Evolutionary conservation across 2,797 vertebrate genomes (phyloP), one percentile per base, ranked within the genome.

Genomic region (Acrocephalus scirpaceus): DNA sequence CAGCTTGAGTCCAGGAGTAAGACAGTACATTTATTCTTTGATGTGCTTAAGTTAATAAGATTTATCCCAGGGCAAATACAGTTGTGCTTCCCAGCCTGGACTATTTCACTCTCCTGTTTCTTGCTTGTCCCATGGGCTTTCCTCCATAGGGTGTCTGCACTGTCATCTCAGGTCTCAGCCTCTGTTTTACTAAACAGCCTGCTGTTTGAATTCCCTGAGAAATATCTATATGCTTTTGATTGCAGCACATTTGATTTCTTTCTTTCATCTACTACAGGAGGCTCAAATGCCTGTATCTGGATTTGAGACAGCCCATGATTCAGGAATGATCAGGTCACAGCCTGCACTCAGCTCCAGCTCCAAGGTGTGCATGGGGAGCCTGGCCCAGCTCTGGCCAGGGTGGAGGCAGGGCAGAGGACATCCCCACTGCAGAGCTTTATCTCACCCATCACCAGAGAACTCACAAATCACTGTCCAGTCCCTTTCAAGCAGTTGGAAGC

Each of bases 381-480:
- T 38, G 47, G 73, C 47, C 69, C 0, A 8, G 91, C 40, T 42
- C 73, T 71, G 72, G 36, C 30, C 79, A 34, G 78, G 56, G 32
- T 53, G 34, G 82, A 21, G 40, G 47, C 60, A 40, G 77, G 53
- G 44, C 89, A 91, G 79, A 69, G 73, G 64, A 87, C 27, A 62
- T 34, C 60, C 81, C 75, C 38, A 29, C 67, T 38, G 69, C 88
- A 50, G 30, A 53, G 30, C 69, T 96, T 96, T 96, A 97, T 97
- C 97, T 96, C 48, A 27, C 77, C 29, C 19, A 95, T 94, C 94
- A 0, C 88, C 96, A 96, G 92, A 95, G 78, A 83, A 57, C n/a
- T 86, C 88, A 95, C 95, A 95, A 96, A 97, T 97, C 93, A 96
- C 88, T 40, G 5, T 12, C 79, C 16, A 3, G n/a, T 56, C 69